Evolutionary conservation across 2,113 vertebrate genomes (phyloP), one percentile per base, ranked within the genome.

Genomic region (Hippocampus barbouri): DNA sequence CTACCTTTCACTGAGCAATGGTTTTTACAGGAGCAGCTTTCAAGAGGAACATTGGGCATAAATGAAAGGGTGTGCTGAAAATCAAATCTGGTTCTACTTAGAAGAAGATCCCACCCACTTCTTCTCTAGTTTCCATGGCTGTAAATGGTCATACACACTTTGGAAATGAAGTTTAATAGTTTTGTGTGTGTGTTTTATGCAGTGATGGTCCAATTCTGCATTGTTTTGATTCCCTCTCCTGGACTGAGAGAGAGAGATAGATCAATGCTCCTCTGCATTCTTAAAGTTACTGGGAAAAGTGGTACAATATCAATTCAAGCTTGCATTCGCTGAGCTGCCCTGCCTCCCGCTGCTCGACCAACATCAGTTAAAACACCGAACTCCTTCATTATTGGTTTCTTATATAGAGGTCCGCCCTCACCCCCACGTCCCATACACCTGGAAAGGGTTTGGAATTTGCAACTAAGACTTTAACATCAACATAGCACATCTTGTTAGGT

Each of bases 41-140:
- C 75, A 75, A 64, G 76, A 74, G 73, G 72, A 74, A 77, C 76
- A 80, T 79, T 67, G 73, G 74, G 72, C 72, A 74, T 70, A 84
- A 80, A 81, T 81, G 70, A 81, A 83, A 74, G 53, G 23, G 71
- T 74, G 78, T 73, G 73, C 64, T 76, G 69, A 84, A 81, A 89
- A 82, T 76, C 59, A 79, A 86, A 89, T 89, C 87, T 90, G 89
- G 79, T 88, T 92, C 77, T 84, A 87, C 85, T 91, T 90, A 90
- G 54, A 68, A 68, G 57, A 62, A 68, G 78, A 80, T 86, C 73
- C 86, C 83, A 69, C 83, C 85, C 76, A 82, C 75, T 77, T 77
- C 76, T 80, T 77, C 85, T 87, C 86, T 71, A 71, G 75, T 89
- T 91, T 85, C 85, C 85, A 87, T 83, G 71, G 73, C 75, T 84